These are phyloP conservation scores for Carollia perspicillata DNA, from an alignment of 2,113 vertebrate species.

Conservation along the genomic window DNA sequence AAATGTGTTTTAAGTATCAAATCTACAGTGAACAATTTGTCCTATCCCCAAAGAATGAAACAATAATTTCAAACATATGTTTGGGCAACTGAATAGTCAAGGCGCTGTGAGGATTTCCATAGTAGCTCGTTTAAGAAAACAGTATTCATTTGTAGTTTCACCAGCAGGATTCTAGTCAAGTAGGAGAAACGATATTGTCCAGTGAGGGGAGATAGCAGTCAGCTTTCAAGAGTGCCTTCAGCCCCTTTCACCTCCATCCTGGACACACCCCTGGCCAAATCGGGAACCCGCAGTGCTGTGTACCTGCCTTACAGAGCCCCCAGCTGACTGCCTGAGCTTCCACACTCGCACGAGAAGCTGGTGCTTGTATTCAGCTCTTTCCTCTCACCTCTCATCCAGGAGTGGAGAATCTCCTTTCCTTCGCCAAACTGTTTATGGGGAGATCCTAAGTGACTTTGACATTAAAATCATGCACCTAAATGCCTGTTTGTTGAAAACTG, in stretches of 20 bases:
- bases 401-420: not conserved
- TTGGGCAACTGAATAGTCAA: not conserved
- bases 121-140: slow-evolving; percentile 51
- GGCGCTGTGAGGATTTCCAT: not conserved
- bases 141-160: slow-evolving; percentile 13
- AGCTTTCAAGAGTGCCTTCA: not conserved
- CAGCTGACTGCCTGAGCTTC: rapidly evolving
- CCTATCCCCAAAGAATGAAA: slow-evolving; percentile 38
- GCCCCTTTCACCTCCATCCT: not conserved
- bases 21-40: slow-evolving; percentile 69
- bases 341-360: not conserved
- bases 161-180: not conserved
- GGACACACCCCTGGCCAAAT: not conserved
- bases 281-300: not conserved
- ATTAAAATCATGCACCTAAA: not conserved
- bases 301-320: not conserved
- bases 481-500: slow-evolving; percentile 14
- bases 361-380: not conserved
- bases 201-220: not conserved
- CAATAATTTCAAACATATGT: slow-evolving; percentile 29
- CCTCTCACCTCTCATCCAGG: not conserved
- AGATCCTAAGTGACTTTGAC: not conserved
- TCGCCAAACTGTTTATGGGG: not conserved
- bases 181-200: not conserved
- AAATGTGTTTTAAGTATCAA: slow-evolving; percentile 73